Conservation (phyloP, 2,113 vertebrate genomes). For the Dascyllus trimaculatus region DNA sequence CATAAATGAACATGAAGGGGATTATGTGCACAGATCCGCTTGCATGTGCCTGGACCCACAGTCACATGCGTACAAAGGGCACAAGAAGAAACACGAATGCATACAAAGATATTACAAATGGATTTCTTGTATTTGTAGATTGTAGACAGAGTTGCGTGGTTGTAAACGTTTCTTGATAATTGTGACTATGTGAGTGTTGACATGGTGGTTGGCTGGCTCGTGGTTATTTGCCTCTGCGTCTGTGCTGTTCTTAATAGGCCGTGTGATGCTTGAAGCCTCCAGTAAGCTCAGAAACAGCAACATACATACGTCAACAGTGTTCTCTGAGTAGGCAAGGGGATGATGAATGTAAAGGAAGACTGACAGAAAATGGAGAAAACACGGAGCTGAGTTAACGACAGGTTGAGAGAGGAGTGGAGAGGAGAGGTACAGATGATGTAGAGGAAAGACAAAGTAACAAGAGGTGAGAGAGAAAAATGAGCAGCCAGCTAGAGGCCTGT, state of each 20-base stretch:
- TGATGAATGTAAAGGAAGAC: slow-evolving; percentile 54
- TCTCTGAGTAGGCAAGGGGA: slow-evolving; percentile 13
- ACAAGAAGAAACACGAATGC: slow-evolving; percentile 1
- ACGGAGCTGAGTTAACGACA: slow-evolving; percentile 42
- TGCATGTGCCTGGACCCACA: slow-evolving; percentile 27
- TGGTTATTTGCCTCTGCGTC: slow-evolving; percentile 48
- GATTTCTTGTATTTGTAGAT: neutral
- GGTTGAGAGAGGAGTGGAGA: slow-evolving; percentile 45
- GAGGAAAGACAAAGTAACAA: slow-evolving; percentile 70
- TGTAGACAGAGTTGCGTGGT: neutral
- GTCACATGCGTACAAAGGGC: slow-evolving; percentile 2
- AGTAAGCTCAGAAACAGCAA: slow-evolving; percentile 25
- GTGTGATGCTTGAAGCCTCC: slow-evolving; percentile 49
- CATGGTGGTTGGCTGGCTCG: slow-evolving; percentile 32
- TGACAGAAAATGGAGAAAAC: slow-evolving; percentile 28
- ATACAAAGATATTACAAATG: slow-evolving; percentile 18
- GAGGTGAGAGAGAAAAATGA: slow-evolving; percentile 75
- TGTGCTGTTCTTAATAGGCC: slow-evolving; percentile 54
- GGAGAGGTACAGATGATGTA: slow-evolving; percentile 54
- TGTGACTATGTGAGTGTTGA: slow-evolving; percentile 35
- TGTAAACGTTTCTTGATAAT: slow-evolving; percentile 20
- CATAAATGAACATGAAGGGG: slow-evolving; percentile 58
- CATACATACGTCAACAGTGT: slow-evolving; percentile 11
- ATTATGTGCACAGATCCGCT: slow-evolving; percentile 38
- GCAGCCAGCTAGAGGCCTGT: slow-evolving; percentile 61